Conservation (phyloP, 37 sponge, comb jelly and placozoan species). For the Chondrilla cf. caribensis region DNA sequence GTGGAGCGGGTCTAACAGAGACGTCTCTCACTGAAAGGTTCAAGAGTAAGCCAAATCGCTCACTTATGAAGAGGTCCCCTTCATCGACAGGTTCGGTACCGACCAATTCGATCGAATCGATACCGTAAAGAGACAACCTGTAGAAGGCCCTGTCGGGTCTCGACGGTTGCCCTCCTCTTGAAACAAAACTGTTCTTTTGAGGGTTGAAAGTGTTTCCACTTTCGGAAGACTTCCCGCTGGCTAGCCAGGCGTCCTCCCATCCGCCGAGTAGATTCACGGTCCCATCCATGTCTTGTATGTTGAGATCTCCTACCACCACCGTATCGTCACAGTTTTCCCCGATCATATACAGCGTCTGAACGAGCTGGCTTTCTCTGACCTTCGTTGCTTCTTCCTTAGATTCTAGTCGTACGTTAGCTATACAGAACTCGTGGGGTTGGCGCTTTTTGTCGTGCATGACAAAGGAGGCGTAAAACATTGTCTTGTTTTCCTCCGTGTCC, state of each 20-base stretch:
- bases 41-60: conserved; percentile 56
- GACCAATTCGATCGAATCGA: conserved; percentile 64
- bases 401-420: conserved; percentile 51
- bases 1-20: not conserved
- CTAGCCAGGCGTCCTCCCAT: conserved; percentile 73
- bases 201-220: conserved; percentile 59
- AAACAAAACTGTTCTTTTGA: conserved; percentile 53
- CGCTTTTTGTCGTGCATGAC: conserved; percentile 71
- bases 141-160: conserved; percentile 62
- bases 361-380: conserved; percentile 58
- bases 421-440: conserved; percentile 39
- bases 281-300: conserved; percentile 51
- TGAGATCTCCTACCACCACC: conserved; percentile 54
- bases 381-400: conserved; percentile 5
- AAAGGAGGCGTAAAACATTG: conserved; percentile 44
- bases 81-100: conserved; percentile 17
- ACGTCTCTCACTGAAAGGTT: conserved; percentile 38
- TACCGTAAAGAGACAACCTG: conserved; percentile 43
- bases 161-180: conserved; percentile 6
- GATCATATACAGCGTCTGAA: conserved; percentile 39
- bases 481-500: conserved; percentile 26
- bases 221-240: conserved; percentile 18
- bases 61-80: conserved; percentile 29
- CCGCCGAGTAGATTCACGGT: conserved; percentile 34
- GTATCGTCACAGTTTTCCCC: conserved; percentile 41